Evolutionary conservation across 2,888 invertebrate species (phyloP).

Genomic region (Synanthedon formicaeformis): DNA sequence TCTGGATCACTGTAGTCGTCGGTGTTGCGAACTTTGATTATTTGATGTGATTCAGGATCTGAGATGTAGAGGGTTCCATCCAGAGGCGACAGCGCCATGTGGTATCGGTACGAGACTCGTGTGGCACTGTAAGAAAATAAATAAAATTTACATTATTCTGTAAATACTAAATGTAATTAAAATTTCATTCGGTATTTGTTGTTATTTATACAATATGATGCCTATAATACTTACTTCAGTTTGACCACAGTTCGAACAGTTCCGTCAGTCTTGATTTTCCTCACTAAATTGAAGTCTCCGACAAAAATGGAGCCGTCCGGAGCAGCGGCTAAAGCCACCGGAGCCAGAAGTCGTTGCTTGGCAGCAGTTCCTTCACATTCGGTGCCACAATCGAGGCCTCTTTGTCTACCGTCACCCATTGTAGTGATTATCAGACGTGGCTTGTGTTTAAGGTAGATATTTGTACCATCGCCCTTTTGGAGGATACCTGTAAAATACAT

Average conservation of each 20-base stretch:
- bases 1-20: slow-evolving; percentile 88
- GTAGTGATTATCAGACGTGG: slow-evolving; percentile 91
- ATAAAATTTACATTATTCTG: neutral
- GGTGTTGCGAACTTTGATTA: slow-evolving; percentile 86
- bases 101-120: slow-evolving; percentile 94
- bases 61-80: slow-evolving; percentile 96
- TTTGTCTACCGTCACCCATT: slow-evolving; percentile 92
- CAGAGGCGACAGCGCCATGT: slow-evolving; percentile 94
- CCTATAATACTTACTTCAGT: slow-evolving; percentile 75
- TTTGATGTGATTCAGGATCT: slow-evolving; percentile 95
- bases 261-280: slow-evolving; percentile 88
- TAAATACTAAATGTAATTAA: neutral
- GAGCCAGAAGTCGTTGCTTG: slow-evolving; percentile 87
- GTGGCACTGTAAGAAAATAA: slow-evolving; percentile 77
- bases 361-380: slow-evolving; percentile 85
- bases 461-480: slow-evolving; percentile 97
- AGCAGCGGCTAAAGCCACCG: slow-evolving; percentile 91
- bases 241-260: slow-evolving; percentile 83
- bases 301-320: slow-evolving; percentile 95
- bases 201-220: neutral
- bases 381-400: slow-evolving; percentile 82
- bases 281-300: slow-evolving; percentile 94
- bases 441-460: slow-evolving; percentile 93
- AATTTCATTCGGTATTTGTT: neutral
- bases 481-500: slow-evolving; percentile 77